These are phyloP conservation scores for Ptilodon capucinus DNA, from an alignment of 2,888 invertebrate species.

Conservation along the genomic window DNA sequence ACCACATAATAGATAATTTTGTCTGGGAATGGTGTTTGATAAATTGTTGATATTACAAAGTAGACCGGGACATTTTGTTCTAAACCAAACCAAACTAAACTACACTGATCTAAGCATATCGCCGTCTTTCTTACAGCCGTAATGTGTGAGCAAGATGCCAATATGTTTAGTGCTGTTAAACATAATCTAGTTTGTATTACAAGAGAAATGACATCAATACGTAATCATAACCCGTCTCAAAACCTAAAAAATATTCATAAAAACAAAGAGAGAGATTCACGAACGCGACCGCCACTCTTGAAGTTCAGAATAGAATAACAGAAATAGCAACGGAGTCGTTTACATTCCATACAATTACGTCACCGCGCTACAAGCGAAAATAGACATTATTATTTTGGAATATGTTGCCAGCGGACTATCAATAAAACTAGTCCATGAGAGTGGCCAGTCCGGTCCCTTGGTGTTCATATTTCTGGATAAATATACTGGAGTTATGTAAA, in stretches of 20 bases:
- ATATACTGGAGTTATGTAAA: not conserved
- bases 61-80: no score
- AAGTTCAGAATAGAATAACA: slow-evolving; percentile 49
- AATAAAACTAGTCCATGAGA: slow-evolving; percentile 53
- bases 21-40: no score
- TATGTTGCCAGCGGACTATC: slow-evolving; percentile 69
- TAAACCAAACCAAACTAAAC: no score
- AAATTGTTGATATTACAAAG: no score
- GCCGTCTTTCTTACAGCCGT: no score
- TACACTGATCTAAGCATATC: no score
- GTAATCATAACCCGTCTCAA: not conserved
- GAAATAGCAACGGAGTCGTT: slow-evolving; percentile 61
- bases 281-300: slow-evolving; percentile 38
- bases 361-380: slow-evolving; percentile 55
- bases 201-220: no score
- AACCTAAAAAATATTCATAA: slow-evolving; percentile 6
- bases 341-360: slow-evolving; percentile 68
- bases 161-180: no score
- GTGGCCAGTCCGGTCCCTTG: slow-evolving; percentile 8
- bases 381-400: slow-evolving; percentile 72
- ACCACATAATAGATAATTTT: no score
- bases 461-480: slow-evolving; percentile 1
- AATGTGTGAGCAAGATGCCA: no score
- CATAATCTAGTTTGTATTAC: no score
- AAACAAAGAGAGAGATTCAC: slow-evolving; percentile 25